Base-by-base conservation (phyloP, 1,140 invertebrate species). In the Drosophila teissieri region DNA sequence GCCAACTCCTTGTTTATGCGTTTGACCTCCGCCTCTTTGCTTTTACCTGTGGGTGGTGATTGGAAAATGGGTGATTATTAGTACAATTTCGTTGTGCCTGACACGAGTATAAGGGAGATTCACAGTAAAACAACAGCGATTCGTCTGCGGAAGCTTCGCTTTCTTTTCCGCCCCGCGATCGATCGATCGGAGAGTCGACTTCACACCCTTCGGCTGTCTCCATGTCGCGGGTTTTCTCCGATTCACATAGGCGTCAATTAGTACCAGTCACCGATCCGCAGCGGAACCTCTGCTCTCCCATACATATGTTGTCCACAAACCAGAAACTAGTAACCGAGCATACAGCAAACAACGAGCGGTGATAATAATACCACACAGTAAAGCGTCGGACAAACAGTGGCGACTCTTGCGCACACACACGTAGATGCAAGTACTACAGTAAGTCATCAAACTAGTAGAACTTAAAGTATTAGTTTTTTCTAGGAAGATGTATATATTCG, bases 1-100 rank as follows among this genome's bases (percentile, higher is more conserved):
- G 99, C 99, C 86, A 99, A 93, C 94, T 99, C 99, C 93, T 99
- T 99, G 93, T 99, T 99, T 93, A 99, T 99, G 92, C 99, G 95
- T 93, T 99, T 99, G 76, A 99, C 97, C 95, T 99, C 99, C 34
- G 98, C 99, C 94, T 99, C 99, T 95, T 99, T 99, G 93, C 98
- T 99, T 95, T 99, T 99, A 93, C 97, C 97, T 98, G 58, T 93
- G 93, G 93, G 12, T 37, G 75, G 62, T 22, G 39, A 6, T 2
- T 15, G n/a, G 2, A 22, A 40, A 42, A 51, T 1, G 19, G 12
- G 48, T 10, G 4, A 34, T 48, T 22, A 52, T 67, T 64, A 67
- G 19, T 31, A 4, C 15, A 4, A 19, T 17, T 4, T 1, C 1
- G 7, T 10, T 31, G 31, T 31, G 31, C 2, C 31, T 31, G 3